These are phyloP conservation scores for Emydura subglobosa DNA, from an alignment of 2,113 vertebrate species.

Conservation along the genomic window DNA sequence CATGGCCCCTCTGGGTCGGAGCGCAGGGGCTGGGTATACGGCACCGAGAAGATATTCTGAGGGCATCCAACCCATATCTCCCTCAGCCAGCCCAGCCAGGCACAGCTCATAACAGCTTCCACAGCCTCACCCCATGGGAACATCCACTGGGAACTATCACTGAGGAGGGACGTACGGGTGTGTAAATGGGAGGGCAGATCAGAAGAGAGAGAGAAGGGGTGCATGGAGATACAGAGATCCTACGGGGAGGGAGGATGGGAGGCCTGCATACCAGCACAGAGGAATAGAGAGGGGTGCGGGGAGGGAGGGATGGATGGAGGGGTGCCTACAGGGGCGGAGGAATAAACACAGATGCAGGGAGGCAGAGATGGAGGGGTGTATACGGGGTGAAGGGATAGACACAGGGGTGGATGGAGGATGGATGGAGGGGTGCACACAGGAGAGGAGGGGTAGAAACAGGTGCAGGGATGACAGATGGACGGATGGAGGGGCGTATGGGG, in stretches of 20 bases:
- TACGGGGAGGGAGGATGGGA: background rate
- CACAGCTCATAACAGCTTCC: too few relatives aligned
- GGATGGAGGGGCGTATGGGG: background rate
- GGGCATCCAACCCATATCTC: background rate
- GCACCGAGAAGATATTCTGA: constrained; percentile 10
- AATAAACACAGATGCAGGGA: background rate
- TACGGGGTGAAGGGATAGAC: background rate
- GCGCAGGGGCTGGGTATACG: too few relatives aligned
- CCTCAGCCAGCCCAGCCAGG: background rate
- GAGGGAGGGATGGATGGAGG: background rate
- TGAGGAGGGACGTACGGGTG: background rate
- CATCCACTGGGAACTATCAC: background rate
- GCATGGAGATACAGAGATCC: background rate
- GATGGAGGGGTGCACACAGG: background rate
- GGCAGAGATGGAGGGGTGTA: background rate
- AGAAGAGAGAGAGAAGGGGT: too few relatives aligned
- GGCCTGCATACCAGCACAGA: background rate
- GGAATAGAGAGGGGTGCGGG: background rate
- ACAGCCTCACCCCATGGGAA: background rate
- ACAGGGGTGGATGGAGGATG: background rate
- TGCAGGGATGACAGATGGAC: background rate
- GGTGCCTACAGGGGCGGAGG: too few relatives aligned
- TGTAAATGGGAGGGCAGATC: background rate
- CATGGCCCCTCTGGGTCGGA: too few relatives aligned
- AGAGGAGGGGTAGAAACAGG: background rate